Evolutionary conservation across 2,888 invertebrate species (phyloP).

Genomic region (Plusia festucae): DNA sequence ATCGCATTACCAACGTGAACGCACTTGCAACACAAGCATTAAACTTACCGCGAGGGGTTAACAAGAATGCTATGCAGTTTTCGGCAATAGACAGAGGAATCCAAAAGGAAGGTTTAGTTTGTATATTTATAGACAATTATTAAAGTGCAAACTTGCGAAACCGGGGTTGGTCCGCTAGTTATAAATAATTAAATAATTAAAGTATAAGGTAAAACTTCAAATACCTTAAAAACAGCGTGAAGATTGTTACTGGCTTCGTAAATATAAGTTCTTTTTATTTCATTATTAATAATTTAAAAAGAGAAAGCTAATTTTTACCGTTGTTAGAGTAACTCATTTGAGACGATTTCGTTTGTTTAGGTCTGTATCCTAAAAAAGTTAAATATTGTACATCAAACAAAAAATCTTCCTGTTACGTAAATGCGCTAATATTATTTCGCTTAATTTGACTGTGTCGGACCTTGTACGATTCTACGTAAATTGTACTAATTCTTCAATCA

Average conservation of each 20-base stretch:
- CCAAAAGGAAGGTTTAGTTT: too few relatives aligned
- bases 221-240: not conserved
- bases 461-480: not conserved
- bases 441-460: conserved; percentile 21
- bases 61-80: too few relatives aligned
- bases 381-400: conserved; percentile 36
- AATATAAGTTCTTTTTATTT: conserved; percentile 13
- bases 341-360: conserved; percentile 47
- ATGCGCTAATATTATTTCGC: conserved; percentile 24
- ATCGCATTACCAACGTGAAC: too few relatives aligned
- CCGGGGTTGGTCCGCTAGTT: too few relatives aligned
- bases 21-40: too few relatives aligned
- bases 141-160: too few relatives aligned
- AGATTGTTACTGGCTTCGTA: conserved; percentile 9
- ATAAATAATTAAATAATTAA: too few relatives aligned
- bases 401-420: conserved; percentile 20
- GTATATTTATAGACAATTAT: too few relatives aligned
- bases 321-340: conserved; percentile 48
- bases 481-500: not conserved
- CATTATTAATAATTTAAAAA: conserved; percentile 24
- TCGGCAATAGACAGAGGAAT: too few relatives aligned
- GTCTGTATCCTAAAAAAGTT: conserved; percentile 37
- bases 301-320: conserved; percentile 29
- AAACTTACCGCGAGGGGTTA: too few relatives aligned
- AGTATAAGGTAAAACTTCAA: too few relatives aligned